Base-by-base conservation (phyloP, 2,888 invertebrate genomes). In the Microchrysa polita region DNA sequence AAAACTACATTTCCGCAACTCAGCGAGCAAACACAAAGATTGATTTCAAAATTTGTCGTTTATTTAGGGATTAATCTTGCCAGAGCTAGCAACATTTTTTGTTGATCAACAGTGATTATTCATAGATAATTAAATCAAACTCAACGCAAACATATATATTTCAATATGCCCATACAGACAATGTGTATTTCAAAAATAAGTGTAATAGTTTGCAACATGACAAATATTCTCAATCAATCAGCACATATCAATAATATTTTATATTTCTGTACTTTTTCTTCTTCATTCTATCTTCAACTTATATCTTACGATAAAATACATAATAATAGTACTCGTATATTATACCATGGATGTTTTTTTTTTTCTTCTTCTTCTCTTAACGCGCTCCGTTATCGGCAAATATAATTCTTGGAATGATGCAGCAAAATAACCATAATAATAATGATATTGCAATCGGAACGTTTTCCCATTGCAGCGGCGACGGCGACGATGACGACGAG, bases 141-240 rank as follows among this genome's bases (percentile, higher is more conserved):
- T 2, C 12, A 48, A 48, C 12, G 4, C 10, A 48, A 48, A n/a
- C 12, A 9, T 48, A n/a, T 48, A n/a, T 48, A n/a, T n/a, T 48
- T 48, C 16, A 48, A 48, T 48, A 16, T 55, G 10, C 44, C 34
- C 65, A 65, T 65, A 22, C 65, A 27, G 55, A 52, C 57, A 18
- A 40, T 69, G 69, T 69, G 69, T 69, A 69, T 69, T 69, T 69
- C 69, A 69, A 69, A 69, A 65, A 69, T 34, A 34, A 69, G 18
- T 65, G 53, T 60, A 60, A 60, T 42, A 60, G 60, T 60, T 59
- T 60, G 72, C 57, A 72, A 72, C 59, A 72, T 72, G 60, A 72
- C 60, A 72, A 72, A 53, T 23, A 72, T 48, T 52, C 27, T 34
- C 27, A 34, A 34, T 34, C 22, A 18, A 22, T 52, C 40, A 16